Evolutionary conservation across 2,113 vertebrate genomes (phyloP), one percentile per base, ranked within the genome.

Genomic region (Antechinus stuartii): DNA sequence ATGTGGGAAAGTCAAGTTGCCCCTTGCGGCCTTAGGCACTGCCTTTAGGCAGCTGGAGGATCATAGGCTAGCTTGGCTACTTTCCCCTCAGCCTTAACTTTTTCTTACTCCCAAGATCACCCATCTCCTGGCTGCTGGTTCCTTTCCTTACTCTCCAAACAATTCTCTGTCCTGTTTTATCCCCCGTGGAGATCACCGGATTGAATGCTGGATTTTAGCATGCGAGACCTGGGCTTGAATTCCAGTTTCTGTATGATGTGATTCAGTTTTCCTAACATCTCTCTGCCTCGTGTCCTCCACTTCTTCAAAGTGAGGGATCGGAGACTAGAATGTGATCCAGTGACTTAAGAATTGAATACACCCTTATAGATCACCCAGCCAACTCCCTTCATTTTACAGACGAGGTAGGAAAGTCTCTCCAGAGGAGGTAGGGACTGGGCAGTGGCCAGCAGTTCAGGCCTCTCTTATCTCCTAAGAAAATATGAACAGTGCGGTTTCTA

Each of bases 1-100:
- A 47, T 93, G 95, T 96, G 95, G 95, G 96, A 97, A 96, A 94
- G 94, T 92, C 1, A 90, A 92, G 42, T 96, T 91, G n/a, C 46
- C 10, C 16, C 92, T 89, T 9, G n/a, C 53, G 68, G 30, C 55
- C 57, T 54, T 42, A 56, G 54, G 76, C 89, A 30, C 11, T 42
- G 52, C 5, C 24, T 49, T 49, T 35, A 42, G 10, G 52, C 30
- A 5, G 23, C 47, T 22, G 8, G 9, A 91, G 46, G 53, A 53
- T 91, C 54, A 89, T 46, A 30, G 16, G 16, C 16, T 11, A 89
- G 30, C 57, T 26, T 2, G 10, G 90, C 68, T 24, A 27, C 2
- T 0, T 30, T 24, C 8, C 53, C 56, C 19, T 57, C 27, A 30
- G 11, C 49, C 49, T 49, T 49, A 49, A 49, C 49, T 49, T 49